Evolutionary conservation across 2,888 invertebrate genomes (phyloP).

Genomic region (Trissonchulus latispiculum): DNA sequence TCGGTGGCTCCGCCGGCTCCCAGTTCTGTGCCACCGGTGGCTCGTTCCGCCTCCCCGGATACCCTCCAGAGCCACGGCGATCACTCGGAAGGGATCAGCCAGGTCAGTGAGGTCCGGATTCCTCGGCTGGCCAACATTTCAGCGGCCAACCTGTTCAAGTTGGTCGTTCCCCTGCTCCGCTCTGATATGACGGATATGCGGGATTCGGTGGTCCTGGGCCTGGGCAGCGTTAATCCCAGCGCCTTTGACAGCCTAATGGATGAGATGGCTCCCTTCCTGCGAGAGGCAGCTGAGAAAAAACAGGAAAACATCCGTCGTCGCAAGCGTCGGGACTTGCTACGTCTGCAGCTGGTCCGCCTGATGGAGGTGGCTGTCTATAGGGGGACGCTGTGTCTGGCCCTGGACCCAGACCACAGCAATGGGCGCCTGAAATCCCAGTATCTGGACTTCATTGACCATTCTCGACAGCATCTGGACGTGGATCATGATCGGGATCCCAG

Average conservation of each 20-base stretch:
- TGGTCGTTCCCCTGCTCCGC: conserved; percentile 77
- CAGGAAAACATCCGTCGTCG: conserved; percentile 90
- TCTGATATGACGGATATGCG: conserved; percentile 88
- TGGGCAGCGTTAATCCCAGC: conserved; percentile 86
- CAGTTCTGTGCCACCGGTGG: conserved; percentile 54
- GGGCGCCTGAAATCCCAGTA: conserved; percentile 73
- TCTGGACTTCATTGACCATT: conserved; percentile 89
- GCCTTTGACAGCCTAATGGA: conserved; percentile 93
- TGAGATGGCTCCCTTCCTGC: conserved; percentile 75
- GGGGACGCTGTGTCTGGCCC: conserved; percentile 58
- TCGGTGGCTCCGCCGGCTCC: conserved; percentile 81
- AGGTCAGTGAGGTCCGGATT: conserved; percentile 25
- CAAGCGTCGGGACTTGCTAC: conserved; percentile 75
- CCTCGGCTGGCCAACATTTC: conserved; percentile 57
- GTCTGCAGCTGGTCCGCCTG: conserved; percentile 79
- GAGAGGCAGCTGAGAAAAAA: conserved; percentile 91
- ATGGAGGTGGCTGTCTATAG: conserved; percentile 82
- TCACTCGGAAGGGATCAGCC: neutral
- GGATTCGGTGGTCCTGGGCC: conserved; percentile 81
- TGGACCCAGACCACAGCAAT: conserved; percentile 47
- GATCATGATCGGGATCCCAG: conserved; percentile 86
- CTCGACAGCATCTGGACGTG: conserved; percentile 74
- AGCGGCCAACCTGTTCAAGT: conserved; percentile 76
- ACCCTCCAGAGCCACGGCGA: conserved; percentile 23
- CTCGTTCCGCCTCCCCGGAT: conserved; percentile 75